Base-by-base conservation (phyloP, 2,888 invertebrate species). In the Hyles lineata region DNA sequence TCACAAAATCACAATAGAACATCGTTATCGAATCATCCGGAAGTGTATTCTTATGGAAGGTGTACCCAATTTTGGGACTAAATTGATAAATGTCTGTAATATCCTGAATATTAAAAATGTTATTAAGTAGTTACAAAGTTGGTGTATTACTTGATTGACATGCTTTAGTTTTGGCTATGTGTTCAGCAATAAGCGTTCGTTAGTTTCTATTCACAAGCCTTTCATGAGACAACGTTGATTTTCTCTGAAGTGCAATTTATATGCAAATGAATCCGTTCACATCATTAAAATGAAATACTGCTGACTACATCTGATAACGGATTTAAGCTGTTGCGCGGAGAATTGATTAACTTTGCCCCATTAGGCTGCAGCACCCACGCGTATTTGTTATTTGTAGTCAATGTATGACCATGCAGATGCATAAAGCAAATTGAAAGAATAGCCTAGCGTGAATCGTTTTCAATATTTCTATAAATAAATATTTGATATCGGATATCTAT, bases 51-150 rank as follows among this genome's bases (percentile, higher is more conserved):
- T 81, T 89, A 87, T 87, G 83, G 82, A 92, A 79, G 83, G 85
- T 82, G 81, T 91, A 92, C 85, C 94, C 94, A 82, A 93, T 79
- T 92, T 92, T 94, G 79, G 93, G 90, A 87, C 87, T 89, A 87
- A 89, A 93, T 74, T 77, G 83, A 78, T 88, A 84, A 87, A 82
- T 83, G 78, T 89, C 90, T 89, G 86, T 81, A 86, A 85, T 84
- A 75, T 89, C 93, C 93, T 94, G 92, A 85, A 90, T 89, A 88
- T 91, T 88, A 89, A 91, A 86, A 91, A 90, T 81, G 84, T 81
- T 86, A 61, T 73, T 73, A 70, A 70, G 74, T 82, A 80, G 80
- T 80, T 80, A 55, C 55, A 32, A 72, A 73, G 25, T 60, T 55
- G 77, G 75, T 74, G 73, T 74, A 74, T 32, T 74, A 74, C 71